A percentile compares a stretch with the other conserved stretches of the same genome.
Evolutionary conservation across 2,113 vertebrate genomes (phyloP).

Genomic region (Austrofundulus limnaeus): DNA sequence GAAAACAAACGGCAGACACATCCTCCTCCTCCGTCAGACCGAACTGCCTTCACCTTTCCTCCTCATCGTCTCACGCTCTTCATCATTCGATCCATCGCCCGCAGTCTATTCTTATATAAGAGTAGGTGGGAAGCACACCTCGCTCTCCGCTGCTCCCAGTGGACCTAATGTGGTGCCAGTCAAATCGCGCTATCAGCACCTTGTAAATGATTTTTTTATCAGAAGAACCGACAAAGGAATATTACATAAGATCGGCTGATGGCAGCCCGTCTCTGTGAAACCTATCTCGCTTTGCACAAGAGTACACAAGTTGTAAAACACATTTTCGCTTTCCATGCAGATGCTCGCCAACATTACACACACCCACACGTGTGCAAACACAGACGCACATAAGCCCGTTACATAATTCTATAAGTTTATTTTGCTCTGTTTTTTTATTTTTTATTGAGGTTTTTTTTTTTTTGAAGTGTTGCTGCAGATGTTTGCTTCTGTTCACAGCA

Average conservation of each 20-base stretch:
- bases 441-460: no score
- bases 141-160: constrained; percentile 58
- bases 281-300: constrained; percentile 36
- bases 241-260: constrained; percentile 74
- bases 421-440: constrained; percentile 16
- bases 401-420: constrained; percentile 57
- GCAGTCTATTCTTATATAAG: constrained; percentile 64
- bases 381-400: constrained; percentile 54
- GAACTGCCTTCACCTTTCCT: constrained; percentile 1
- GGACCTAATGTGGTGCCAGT: constrained; percentile 49
- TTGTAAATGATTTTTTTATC: constrained; percentile 56
- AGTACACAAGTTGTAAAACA: constrained; percentile 47
- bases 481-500: constrained; percentile 27
- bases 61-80: constrained; percentile 35
- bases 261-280: constrained; percentile 44
- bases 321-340: constrained; percentile 35
- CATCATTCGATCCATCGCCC: constrained; percentile 32
- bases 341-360: constrained; percentile 39
- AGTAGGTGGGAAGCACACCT: constrained; percentile 64
- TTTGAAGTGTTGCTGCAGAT: constrained; percentile 6
- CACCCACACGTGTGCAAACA: constrained; percentile 58
- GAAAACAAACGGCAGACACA: constrained; percentile 32
- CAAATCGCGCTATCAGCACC: constrained; percentile 60
- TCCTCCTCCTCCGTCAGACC: constrained; percentile 12
- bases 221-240: constrained; percentile 49